phyloP scores from a whole-genome alignment of 2,797 vertebrate species.

The Acipenser transmontanus region DNA sequence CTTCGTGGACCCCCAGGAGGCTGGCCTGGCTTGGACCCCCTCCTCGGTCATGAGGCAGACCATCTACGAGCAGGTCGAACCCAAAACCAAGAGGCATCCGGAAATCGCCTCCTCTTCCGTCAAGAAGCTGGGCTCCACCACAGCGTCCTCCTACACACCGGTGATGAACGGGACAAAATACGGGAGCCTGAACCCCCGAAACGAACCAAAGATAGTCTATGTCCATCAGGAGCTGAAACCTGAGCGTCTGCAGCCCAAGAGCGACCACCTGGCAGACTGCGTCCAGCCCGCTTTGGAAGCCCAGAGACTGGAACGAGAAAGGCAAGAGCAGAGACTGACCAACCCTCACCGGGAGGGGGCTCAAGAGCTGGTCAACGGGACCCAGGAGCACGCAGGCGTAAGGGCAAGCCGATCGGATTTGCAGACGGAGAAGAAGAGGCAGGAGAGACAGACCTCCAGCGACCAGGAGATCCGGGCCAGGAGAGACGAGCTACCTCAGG shows the following conservation, averaged over 20 bases:
- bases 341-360: constrained; percentile 47
- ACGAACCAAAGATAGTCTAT: constrained; percentile 54
- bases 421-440: constrained; percentile 49
- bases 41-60: constrained; percentile 64
- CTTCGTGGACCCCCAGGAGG: constrained; percentile 73
- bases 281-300: constrained; percentile 47
- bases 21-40: constrained; percentile 36
- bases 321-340: constrained; percentile 34
- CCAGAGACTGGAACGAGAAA: constrained; percentile 48
- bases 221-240: constrained; percentile 59
- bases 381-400: constrained; percentile 39
- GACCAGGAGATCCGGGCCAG: constrained; percentile 63
- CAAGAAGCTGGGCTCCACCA: constrained; percentile 43
- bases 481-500: constrained; percentile 66
- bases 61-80: constrained; percentile 67
- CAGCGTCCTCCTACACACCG: constrained; percentile 56
- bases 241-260: constrained; percentile 66
- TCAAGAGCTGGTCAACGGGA: constrained; percentile 47
- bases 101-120: constrained; percentile 44
- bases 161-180: constrained; percentile 52
- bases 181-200: constrained; percentile 43
- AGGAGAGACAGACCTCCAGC: constrained; percentile 59
- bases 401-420: constrained; percentile 40
- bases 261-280: constrained; percentile 65
- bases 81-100: constrained; percentile 45